phyloP scores from a whole-genome alignment of 2,797 vertebrate genomes.

The Leptoclinus maculatus region DNA sequence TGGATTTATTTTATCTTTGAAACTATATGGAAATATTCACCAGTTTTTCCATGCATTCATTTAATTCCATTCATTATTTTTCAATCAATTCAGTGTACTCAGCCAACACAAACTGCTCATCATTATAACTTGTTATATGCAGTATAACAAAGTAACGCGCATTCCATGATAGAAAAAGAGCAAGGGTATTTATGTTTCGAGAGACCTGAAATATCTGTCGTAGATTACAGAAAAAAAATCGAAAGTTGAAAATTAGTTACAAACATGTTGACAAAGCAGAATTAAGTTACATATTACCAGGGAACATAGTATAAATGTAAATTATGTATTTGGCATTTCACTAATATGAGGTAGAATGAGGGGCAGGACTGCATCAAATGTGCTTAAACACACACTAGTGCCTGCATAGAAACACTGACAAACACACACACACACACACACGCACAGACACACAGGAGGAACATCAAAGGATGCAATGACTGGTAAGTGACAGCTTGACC shows the following conservation, averaged over 20 bases:
- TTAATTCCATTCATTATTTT: constrained; percentile 6
- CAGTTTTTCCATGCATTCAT: constrained; percentile 1
- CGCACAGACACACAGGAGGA: constrained; percentile 16
- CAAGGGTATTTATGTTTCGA: neutral
- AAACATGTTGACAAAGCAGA: constrained; percentile 47
- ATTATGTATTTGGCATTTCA: constrained; percentile 67
- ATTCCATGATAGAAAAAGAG: neutral
- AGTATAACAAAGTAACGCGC: neutral
- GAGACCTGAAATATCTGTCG: no score
- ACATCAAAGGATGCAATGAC: constrained; percentile 48
- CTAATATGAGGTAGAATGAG: constrained; percentile 36
- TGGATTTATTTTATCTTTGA: constrained; percentile 35
- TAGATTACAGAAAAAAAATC: neutral
- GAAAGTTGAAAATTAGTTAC: constrained; percentile 18
- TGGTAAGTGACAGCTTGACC: constrained; percentile 67
- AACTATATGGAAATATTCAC: neutral
- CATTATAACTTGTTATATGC: neutral
- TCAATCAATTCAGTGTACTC: neutral
- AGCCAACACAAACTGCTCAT: neutral
- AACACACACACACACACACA: constrained; percentile 18
- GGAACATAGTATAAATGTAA: constrained; percentile 54
- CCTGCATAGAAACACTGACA: neutral
- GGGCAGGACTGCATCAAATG: constrained; percentile 14
- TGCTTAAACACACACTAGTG: constrained; percentile 23
- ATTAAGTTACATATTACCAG: constrained; percentile 45